Conservation (phyloP, 2,113 vertebrate species). For the Nerophis ophidion region DNA sequence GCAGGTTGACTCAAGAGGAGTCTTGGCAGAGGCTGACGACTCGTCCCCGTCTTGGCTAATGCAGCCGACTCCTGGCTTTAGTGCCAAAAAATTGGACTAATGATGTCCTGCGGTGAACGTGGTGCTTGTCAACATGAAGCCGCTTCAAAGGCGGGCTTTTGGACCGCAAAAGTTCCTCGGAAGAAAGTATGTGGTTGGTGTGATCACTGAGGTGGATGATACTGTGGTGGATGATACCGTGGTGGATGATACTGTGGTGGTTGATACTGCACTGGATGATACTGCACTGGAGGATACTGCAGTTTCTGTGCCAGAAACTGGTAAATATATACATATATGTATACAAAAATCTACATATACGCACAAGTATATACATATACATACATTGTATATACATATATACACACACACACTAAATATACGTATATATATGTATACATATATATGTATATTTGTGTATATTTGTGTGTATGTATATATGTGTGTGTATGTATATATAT, state of each 20-base stretch:
- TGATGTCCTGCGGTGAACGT: slow-evolving; percentile 36
- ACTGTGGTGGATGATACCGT: background rate
- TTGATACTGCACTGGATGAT: too few species aligned
- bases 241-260: too few species aligned
- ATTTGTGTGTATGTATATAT: too few species aligned
- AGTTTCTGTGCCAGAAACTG: slow-evolving; percentile 3
- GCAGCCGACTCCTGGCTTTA: slow-evolving; percentile 23
- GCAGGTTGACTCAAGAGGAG: slow-evolving; percentile 16
- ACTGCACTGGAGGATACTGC: too few species aligned
- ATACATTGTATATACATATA: too few species aligned
- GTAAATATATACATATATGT: slow-evolving; percentile 16
- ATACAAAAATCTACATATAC: too few species aligned
- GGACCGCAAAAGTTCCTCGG: slow-evolving; percentile 23
- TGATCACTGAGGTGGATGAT: slow-evolving; percentile 28
- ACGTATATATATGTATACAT: too few species aligned
- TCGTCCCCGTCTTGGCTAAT: slow-evolving; percentile 13
- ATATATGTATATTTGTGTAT: too few species aligned
- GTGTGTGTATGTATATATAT: too few species aligned
- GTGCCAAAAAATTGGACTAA: slow-evolving; percentile 36
- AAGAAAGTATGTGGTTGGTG: slow-evolving; percentile 17
- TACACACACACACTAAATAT: too few species aligned
- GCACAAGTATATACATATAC: too few species aligned
- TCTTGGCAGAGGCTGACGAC: slow-evolving; percentile 8
- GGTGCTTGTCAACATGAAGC: slow-evolving; percentile 31
- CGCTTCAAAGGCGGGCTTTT: slow-evolving; percentile 40